Evolutionary conservation across 2,888 invertebrate species (phyloP), one percentile per base, ranked within the genome.

Genomic region (Agrotis exclamationis): DNA sequence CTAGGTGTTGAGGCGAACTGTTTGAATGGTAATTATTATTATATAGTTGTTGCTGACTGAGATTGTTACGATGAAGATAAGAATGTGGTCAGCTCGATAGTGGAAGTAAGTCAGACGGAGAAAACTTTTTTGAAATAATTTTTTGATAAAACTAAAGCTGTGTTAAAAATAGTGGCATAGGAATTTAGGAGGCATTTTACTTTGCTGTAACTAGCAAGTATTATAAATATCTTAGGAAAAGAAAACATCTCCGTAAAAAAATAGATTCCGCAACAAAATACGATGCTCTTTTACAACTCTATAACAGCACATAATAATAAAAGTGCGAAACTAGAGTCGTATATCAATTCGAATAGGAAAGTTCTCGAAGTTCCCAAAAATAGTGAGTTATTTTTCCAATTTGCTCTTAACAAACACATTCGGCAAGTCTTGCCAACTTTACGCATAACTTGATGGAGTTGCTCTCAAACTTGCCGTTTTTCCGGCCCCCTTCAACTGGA

Each of bases 321-420:
- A 70, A 66, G 48, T 50, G 14, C n/a, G 24, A 85, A 89, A 88
- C 86, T 88, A 86, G 70, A 82, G 74, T 83, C 85, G 81, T 91
- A 90, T 82, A 89, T 92, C 91, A 91, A 86, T 82, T 82, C 70
- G 79, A 85, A 82, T 79, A 85, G 80, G 76, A 81, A 83, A 86
- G 48, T 74, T 83, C 59, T 70, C 69, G 60, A 63, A 76, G 77
- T 57, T 58, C 67, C 58, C 71, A 71, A 81, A 83, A 85, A 87
- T 83, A 84, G 77, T 72, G 82, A 90, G 86, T 88, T 92, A 91
- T 91, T 90, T 91, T 90, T 89, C 85, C 91, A 89, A 91, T 92
- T 89, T 88, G 86, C 84, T 88, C 80, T 80, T 87, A 88, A 87
- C 89, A 87, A 87, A 91, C 85, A 88, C 83, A 89, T 85, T 88